A percentile compares a stretch with the other conserved stretches of the same genome.
Evolutionary conservation across 2,113 vertebrate species (phyloP).

Genomic region (Amphiprion ocellaris): DNA sequence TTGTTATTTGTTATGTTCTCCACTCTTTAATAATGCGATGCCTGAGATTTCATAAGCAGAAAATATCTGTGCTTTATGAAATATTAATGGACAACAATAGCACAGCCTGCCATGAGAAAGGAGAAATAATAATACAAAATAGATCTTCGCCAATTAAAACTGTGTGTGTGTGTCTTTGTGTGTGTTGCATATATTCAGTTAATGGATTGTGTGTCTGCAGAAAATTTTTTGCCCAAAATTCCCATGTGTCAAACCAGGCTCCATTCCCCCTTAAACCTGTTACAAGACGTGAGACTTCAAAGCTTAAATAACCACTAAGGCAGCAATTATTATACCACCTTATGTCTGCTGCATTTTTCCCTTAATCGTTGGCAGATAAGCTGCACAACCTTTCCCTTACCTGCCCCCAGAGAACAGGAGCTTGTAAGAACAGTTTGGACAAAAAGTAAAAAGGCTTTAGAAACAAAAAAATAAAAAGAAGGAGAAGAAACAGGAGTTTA

Average conservation of each 20-base stretch:
- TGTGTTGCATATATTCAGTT: slow-evolving; percentile 2
- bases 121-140: slow-evolving; percentile 36
- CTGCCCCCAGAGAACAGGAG: not conserved
- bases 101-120: slow-evolving; percentile 48
- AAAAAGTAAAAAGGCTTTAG: not conserved
- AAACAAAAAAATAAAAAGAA: not conserved
- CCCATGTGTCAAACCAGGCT: not conserved
- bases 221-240: not conserved
- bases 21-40: slow-evolving; percentile 88
- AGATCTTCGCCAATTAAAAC: slow-evolving; percentile 34
- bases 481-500: not conserved
- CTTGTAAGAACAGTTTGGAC: not conserved
- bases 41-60: slow-evolving; percentile 78
- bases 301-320: slow-evolving; percentile 13
- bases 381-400: not conserved
- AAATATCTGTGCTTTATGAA: slow-evolving; percentile 83
- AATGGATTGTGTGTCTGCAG: not conserved
- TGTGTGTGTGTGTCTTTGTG: not conserved
- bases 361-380: not conserved
- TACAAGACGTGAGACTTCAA: slow-evolving; percentile 2
- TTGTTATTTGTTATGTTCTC: slow-evolving; percentile 77
- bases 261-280: not conserved
- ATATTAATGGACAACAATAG: slow-evolving; percentile 79
- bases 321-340: not conserved
- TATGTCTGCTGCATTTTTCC: not conserved